Evolutionary conservation across 2,797 vertebrate species (phyloP).

Genomic region (Neoniphon sammara): DNA sequence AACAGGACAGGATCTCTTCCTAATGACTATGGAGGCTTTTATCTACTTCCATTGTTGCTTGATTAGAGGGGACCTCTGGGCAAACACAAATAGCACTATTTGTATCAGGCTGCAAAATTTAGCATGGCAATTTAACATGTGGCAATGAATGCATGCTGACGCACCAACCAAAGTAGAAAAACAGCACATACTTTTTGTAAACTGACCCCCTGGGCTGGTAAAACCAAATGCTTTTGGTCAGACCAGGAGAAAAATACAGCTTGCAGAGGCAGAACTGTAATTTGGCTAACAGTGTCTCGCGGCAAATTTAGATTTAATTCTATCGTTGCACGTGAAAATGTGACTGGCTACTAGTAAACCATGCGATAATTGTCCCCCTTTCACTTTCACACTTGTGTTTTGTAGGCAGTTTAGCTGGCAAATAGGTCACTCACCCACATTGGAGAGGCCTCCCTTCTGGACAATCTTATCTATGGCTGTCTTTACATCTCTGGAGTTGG

Average conservation of each 20-base stretch:
- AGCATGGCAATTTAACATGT: conserved; percentile 64
- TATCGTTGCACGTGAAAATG: conserved; percentile 75
- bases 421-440: conserved; percentile 88
- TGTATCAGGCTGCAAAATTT: conserved; percentile 65
- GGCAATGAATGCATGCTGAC: conserved; percentile 55
- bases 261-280: conserved; percentile 76
- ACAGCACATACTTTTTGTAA: conserved; percentile 46
- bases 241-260: conserved; percentile 65
- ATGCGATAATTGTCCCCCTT: conserved; percentile 70
- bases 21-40: conserved; percentile 30
- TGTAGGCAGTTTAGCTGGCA: conserved; percentile 40
- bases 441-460: conserved; percentile 95
- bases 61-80: conserved; percentile 61
- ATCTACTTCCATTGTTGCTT: conserved; percentile 35
- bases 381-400: conserved; percentile 70
- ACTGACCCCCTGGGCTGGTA: conserved; percentile 64
- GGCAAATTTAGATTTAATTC: conserved; percentile 83
- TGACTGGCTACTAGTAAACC: conserved; percentile 62
- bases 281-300: conserved; percentile 75
- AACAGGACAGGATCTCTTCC: neutral
- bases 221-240: conserved; percentile 65
- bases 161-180: conserved; percentile 57
- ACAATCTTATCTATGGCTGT: conserved; percentile 90
- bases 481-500: conserved; percentile 89
- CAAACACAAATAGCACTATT: conserved; percentile 58